Base-by-base conservation (phyloP, 2,113 vertebrate species). In the Ovibos moschatus region DNA sequence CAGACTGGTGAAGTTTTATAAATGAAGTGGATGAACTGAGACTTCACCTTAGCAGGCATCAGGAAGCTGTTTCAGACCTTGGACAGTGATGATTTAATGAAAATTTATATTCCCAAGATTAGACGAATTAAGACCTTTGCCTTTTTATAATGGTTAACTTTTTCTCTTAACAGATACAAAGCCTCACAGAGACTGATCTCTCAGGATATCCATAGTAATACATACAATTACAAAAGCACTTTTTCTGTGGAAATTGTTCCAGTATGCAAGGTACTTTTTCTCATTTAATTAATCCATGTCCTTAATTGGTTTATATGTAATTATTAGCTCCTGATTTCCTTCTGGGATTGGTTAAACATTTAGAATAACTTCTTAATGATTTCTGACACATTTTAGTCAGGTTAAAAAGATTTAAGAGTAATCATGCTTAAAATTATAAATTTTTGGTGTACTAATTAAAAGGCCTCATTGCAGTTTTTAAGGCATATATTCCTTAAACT, bases 151-250 rank as follows among this genome's bases (percentile, higher is more conserved):
- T 11, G 84, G 3, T 21, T 53, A 53, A 62, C 58, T 45, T 96
- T 97, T 95, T 10, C 97, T 55, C 97, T 98, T 98, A 92, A 7
- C 55, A 99, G 99, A 96, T 99, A 99, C 57, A 99, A 99, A 98
- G 60, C 99, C 2, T 99, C 99, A 84, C 99, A 99, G 85, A 99
- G 99, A 43, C 98, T 99, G 97, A 99, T 99, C 98, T 99, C 99
- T 6, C 99, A 99, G 11, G 99, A 99, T 97, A 99, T 99, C 93
- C 99, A 99, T 96, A 99, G 99, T 30, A 99, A 99, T 84, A 99
- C 99, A 9, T 99, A 99, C 98, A 99, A 99, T 98, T 99, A 99
- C 97, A 99, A 99, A 98, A 99, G 99, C 98, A 99, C 99, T 89
- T 99, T 99, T 98, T 99, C 99, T 10, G 90, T 99, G 98, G 99